Evolutionary conservation across 2,113 vertebrate species (phyloP), one percentile per base, ranked within the genome.

Genomic region (Mastomys natalensis): DNA sequence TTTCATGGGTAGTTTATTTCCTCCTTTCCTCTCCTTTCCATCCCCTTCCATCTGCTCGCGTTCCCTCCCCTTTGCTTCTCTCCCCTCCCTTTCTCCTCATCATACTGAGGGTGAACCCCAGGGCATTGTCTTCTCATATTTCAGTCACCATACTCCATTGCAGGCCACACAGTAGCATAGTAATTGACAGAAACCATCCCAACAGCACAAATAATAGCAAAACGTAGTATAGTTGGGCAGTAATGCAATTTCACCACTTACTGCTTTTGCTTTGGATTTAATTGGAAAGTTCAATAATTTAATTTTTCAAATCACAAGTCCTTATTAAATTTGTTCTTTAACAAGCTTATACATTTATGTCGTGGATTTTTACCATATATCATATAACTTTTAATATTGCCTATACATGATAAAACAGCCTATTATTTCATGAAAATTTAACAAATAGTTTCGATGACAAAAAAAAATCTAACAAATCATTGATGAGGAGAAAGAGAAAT

Each of bases 21-120:
- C 37, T 60, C 51, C 16, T 64, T 2, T 16, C 29, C 19, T 29
- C 51, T 40, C 29, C 24, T 62, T 37, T 4, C 5, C 51, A 4
- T 62, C 4, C 3, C 34, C 53, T 40, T n/a, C 3, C 3, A 1
- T n/a, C 10, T 7, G 10, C 51, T 51, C 51, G 1, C 11, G 51
- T 51, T 10, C 51, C 26, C 7, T 53, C 53, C 9, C 9, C 19
- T 80, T 37, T 48, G 5, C 6, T 66, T 29, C 34, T 37, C n/a
- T 24, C 73, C 40, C 4, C 22, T 58, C 2, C 6, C 3, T 60
- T 60, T 58, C 19, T 58, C 17, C 8, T 8, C n/a, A 40, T 58
- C 4, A 31, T 11, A 17, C 40, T 34, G 16, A 45, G 43, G 29
- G 15, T 22, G 16, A 58, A 31, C 10, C 1, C 19, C 21, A 87